Evolutionary conservation across 2,797 vertebrate genomes (phyloP), one percentile per base, ranked within the genome.

Genomic region (Scarus forsteni): DNA sequence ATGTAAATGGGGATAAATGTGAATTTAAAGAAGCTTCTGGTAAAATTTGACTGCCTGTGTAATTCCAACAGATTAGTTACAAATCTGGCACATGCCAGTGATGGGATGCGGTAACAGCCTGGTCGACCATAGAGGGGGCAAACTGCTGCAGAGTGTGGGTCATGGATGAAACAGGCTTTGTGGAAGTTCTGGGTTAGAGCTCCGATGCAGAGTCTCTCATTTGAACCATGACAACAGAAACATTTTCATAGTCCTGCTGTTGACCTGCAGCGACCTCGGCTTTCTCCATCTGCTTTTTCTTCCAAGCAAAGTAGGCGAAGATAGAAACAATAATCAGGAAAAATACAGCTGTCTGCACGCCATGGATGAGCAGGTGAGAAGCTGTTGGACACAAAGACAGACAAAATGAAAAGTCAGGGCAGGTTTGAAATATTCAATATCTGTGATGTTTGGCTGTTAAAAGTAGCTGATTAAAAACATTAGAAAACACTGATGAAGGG

Each of bases 211-310:
- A 49, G 12, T 12, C 42, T 66, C 19, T 52, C 52, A 57, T 44
- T 43, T 67, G 42, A 58, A 60, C 35, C 44, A 66, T 70, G 39
- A 50, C 0, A 38, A 72, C 75, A 43, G 62, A 71, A 45, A 45
- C 18, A 1, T 58, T 62, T 27, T 60, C 19, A 51, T 51, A 0
- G 1, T 53, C 36, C 10, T 5, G 8, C 52, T 5, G 6, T 12
- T 0, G 3, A 14, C 11, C 7, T 3, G 48, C 15, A 36, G 68
- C 57, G n/a, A 16, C 48, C 27, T 43, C 59, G 43, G 19, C 55
- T 39, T 0, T 42, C 54, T 19, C 8, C 7, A 9, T 2, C 40
- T 55, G 64, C 14, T 54, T 70, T 6, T 73, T 60, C 51, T 57
- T 73, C 45, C 56, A 60, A 43, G 35, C 40, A 39, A 65, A 79